These are phyloP conservation scores for Nothobranchius furzeri DNA, from an alignment of 2,113 vertebrate genomes.

Conservation along the genomic window DNA sequence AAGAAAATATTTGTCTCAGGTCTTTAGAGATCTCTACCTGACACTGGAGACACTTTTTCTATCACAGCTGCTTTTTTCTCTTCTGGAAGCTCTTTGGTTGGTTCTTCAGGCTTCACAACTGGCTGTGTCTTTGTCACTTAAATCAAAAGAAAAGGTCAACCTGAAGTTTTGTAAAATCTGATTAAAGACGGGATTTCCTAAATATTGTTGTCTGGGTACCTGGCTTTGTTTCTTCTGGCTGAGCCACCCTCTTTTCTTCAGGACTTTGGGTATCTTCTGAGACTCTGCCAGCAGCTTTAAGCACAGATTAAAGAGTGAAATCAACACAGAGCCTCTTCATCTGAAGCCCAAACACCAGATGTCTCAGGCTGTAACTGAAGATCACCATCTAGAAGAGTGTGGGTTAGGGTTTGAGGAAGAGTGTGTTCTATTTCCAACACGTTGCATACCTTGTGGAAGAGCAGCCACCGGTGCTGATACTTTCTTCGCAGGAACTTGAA, in stretches of 20 bases:
- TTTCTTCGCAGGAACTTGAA: constrained; percentile 67
- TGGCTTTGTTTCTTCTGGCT: constrained; percentile 47
- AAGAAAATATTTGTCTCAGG: constrained; percentile 1
- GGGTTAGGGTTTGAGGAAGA: constrained; percentile 19
- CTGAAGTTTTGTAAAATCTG: constrained; percentile 1
- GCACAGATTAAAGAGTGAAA: constrained; percentile 9
- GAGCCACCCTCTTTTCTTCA: constrained; percentile 40
- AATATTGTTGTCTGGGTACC: constrained; percentile 44
- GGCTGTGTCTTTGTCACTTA: constrained; percentile 44
- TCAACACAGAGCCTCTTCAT: constrained; percentile 14
- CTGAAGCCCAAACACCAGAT: not conserved
- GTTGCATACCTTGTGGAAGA: constrained; percentile 67
- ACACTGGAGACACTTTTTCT: constrained; percentile 40
- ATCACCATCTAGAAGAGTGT: not conserved
- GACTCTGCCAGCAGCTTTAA: constrained; percentile 39
- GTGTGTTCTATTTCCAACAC: constrained; percentile 36
- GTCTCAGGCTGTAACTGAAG: not conserved
- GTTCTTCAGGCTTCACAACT: constrained; percentile 49
- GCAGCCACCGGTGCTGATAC: constrained; percentile 42
- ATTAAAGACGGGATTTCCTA: not conserved
- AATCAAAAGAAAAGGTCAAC: constrained; percentile 27
- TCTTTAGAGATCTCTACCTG: constrained; percentile 54
- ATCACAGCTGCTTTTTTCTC: constrained; percentile 45
- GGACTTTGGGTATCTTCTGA: constrained; percentile 47
- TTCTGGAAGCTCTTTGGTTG: constrained; percentile 35